These are phyloP conservation scores for Piezodorus guildinii DNA, from an alignment of 1,140 invertebrate genomes.

Conservation along the genomic window DNA sequence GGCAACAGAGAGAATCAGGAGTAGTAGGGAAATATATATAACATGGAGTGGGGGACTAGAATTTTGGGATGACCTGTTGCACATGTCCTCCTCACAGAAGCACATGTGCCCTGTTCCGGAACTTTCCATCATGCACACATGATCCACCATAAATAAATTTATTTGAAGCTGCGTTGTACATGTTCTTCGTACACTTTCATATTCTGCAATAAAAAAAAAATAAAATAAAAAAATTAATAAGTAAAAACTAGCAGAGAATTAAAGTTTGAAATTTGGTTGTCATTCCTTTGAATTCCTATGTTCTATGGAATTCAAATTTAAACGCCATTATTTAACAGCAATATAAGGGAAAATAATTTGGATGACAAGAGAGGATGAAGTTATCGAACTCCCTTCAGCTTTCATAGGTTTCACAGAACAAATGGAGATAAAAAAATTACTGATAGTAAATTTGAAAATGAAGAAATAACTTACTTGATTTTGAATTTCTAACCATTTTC, in stretches of 20 bases:
- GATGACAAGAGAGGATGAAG: too few species aligned
- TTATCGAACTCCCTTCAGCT: too few species aligned
- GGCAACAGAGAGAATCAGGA: slow-evolving; percentile 17
- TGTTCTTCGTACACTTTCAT: slow-evolving; percentile 75
- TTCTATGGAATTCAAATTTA: too few species aligned
- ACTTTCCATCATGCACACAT: slow-evolving; percentile 96
- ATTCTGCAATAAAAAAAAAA: slow-evolving; percentile 47
- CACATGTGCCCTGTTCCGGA: slow-evolving; percentile 93
- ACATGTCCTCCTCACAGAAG: slow-evolving; percentile 94
- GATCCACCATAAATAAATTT: slow-evolving; percentile 94
- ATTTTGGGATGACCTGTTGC: slow-evolving; percentile 45
- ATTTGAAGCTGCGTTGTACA: slow-evolving; percentile 87
- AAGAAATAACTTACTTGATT: slow-evolving; percentile 59
- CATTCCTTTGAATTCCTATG: too few species aligned
- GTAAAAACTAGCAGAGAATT: too few species aligned
- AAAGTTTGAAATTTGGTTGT: too few species aligned
- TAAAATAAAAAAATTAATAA: neutral
- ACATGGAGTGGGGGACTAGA: slow-evolving; percentile 18
- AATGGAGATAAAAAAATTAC: neutral
- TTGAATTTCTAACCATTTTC: slow-evolving; percentile 82
- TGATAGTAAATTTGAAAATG: neutral
- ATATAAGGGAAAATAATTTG: too few species aligned
- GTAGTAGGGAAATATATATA: slow-evolving; percentile 18
- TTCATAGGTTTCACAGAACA: too few species aligned
- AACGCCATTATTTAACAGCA: too few species aligned